Conservation (phyloP, 2,113 vertebrate species). For the Dicrurus megarhynchus region DNA sequence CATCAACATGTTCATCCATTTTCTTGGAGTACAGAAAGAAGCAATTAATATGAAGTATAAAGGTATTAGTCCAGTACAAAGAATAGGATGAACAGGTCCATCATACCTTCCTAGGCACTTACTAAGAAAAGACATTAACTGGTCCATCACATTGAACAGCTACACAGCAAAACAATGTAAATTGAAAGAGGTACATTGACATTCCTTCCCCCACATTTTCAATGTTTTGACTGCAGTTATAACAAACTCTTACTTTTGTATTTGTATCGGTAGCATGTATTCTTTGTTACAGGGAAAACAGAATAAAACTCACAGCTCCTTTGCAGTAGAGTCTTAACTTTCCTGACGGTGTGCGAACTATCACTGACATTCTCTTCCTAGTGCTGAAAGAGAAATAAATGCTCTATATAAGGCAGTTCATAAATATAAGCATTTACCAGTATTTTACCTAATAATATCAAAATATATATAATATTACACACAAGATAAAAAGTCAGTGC, state of each 20-base stretch:
- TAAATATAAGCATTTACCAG: neutral
- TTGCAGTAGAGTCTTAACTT: conserved; percentile 99
- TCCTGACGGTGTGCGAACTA: conserved; percentile 94
- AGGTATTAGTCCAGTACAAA: neutral
- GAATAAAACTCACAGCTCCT: conserved; percentile 91
- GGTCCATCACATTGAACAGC: neutral
- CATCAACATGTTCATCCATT: neutral
- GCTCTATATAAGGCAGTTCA: neutral
- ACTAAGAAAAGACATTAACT: neutral
- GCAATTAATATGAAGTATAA: neutral
- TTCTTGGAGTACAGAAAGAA: neutral
- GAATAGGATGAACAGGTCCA: neutral
- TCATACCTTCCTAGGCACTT: neutral
- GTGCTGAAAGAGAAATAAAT: conserved; percentile 73
- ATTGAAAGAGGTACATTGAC: neutral
- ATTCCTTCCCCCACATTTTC: neutral
- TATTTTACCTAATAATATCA: neutral
- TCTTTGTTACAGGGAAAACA: neutral
- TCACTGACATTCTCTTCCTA: conserved; percentile 98
- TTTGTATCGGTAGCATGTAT: neutral
- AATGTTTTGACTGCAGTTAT: neutral
- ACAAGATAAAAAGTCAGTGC: neutral
- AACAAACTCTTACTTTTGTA: neutral
- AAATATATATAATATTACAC: neutral
- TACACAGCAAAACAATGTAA: neutral